These are phyloP conservation scores for Sphyrna mokarran DNA, from an alignment of 2,113 vertebrate species.

Conservation along the genomic window DNA sequence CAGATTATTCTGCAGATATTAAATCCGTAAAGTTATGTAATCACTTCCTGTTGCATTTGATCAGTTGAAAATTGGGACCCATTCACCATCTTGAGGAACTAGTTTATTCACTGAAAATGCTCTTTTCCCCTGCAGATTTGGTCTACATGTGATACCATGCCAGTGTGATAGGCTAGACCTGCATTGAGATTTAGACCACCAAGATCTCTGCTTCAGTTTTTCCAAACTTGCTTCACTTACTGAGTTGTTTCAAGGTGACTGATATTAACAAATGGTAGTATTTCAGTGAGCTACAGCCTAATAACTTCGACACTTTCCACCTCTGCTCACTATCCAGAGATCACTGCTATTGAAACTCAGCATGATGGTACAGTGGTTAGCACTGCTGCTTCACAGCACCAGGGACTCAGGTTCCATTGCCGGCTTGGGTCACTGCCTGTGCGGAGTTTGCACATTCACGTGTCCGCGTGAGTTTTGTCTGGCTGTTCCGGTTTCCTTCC, in stretches of 20 bases:
- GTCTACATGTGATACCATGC: not conserved
- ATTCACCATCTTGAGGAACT: not conserved
- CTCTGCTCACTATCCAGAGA: not conserved
- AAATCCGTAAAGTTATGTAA: not conserved
- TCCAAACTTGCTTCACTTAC: not conserved
- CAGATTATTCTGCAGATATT: not conserved
- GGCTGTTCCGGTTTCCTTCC: no score
- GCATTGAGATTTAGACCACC: not conserved
- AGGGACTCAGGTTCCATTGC: no score
- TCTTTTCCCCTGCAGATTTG: not conserved
- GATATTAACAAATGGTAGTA: not conserved
- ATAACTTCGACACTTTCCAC: not conserved
- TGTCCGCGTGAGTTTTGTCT: no score
- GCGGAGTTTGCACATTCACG: no score
- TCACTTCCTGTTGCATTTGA: not conserved
- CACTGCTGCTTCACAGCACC: no score
- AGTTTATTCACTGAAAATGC: not conserved
- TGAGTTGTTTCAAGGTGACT: not conserved
- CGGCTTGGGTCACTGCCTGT: no score
- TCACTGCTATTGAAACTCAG: not conserved
- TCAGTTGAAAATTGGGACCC: not conserved
- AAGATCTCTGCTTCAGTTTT: not conserved
- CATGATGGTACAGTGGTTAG: not conserved
- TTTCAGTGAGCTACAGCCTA: not conserved
- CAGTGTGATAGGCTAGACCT: not conserved